Evolutionary conservation across 1,140 invertebrate genomes (phyloP).

Genomic region (Drosophila pallidifrons): DNA sequence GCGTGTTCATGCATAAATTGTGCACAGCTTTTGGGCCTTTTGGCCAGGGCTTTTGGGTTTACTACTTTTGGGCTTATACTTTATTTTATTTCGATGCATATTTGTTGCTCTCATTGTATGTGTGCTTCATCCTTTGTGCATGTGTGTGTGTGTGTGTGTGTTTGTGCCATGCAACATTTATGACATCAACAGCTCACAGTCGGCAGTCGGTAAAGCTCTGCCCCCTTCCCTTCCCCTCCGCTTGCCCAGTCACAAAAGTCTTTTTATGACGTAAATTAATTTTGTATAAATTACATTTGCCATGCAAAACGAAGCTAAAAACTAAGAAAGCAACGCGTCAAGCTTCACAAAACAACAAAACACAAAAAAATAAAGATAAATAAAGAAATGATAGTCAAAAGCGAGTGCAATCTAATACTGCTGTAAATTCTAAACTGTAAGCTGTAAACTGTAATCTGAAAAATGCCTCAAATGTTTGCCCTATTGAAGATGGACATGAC

Average conservation of each 20-base stretch:
- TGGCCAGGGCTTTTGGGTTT: slow-evolving; percentile 66
- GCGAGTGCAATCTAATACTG: slow-evolving; percentile 10
- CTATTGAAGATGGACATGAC: slow-evolving; percentile 53
- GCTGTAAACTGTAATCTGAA: slow-evolving; percentile 8
- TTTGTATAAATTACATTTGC: slow-evolving; percentile 76
- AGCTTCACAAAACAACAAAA: slow-evolving; percentile 22
- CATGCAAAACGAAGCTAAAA: slow-evolving; percentile 51
- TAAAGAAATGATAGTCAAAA: not conserved
- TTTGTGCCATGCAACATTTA: slow-evolving; percentile 70
- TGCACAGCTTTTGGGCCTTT: slow-evolving; percentile 73
- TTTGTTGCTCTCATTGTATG: slow-evolving; percentile 41
- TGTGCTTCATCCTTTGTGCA: slow-evolving; percentile 3
- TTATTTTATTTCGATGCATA: slow-evolving; percentile 75
- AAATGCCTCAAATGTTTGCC: slow-evolving; percentile 33
- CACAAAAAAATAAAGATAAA: slow-evolving; percentile 15
- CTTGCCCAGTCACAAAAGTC: slow-evolving; percentile 32
- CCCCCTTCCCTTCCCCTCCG: not conserved
- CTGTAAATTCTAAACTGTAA: not conserved
- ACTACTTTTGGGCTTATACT: slow-evolving; percentile 73
- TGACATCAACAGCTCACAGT: slow-evolving; percentile 53
- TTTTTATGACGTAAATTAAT: slow-evolving; percentile 78
- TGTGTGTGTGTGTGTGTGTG: slow-evolving; percentile 17
- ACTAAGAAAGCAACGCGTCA: slow-evolving; percentile 23
- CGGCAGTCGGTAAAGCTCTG: slow-evolving; percentile 18
- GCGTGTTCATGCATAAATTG: slow-evolving; percentile 75